A percentile compares a stretch with the other conserved stretches of the same genome.
phyloP scores from a whole-genome alignment of 2,888 invertebrate genomes.

The Thyatira batis region DNA sequence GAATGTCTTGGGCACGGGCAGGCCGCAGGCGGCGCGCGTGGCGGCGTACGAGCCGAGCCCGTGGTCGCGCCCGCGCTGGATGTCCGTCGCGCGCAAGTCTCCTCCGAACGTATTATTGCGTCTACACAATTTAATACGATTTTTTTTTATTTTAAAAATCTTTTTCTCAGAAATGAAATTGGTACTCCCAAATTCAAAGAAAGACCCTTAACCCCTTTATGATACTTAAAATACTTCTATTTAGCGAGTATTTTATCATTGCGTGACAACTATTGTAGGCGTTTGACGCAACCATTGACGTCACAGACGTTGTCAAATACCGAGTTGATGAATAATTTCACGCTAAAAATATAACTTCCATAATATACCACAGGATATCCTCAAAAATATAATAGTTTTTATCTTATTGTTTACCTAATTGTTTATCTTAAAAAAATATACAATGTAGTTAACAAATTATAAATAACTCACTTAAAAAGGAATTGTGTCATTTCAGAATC shows the following conservation, averaged over 20 bases:
- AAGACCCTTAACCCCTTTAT: too few species aligned
- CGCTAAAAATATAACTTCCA: too few species aligned
- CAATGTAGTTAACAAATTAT: not conserved
- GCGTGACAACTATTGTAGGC: constrained; percentile 5
- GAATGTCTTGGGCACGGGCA: constrained; percentile 86
- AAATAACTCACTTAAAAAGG: constrained; percentile 61
- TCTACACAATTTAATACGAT: constrained; percentile 52
- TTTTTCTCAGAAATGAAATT: too few species aligned
- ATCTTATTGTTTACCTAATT: too few species aligned
- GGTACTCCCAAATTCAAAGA: too few species aligned
- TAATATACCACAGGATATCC: too few species aligned
- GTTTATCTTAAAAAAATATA: too few species aligned
- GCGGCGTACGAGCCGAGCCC: constrained; percentile 91
- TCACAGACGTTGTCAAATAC: too few species aligned
- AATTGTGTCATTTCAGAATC: constrained; percentile 86
- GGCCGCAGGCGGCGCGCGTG: constrained; percentile 89
- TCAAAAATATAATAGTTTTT: too few species aligned
- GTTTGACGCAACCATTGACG: constrained; percentile 8
- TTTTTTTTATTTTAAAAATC: not conserved
- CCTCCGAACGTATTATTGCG: constrained; percentile 88
- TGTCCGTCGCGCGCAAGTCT: constrained; percentile 91
- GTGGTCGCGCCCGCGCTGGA: constrained; percentile 94
- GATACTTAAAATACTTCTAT: too few species aligned
- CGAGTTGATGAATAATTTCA: too few species aligned
- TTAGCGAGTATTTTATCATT: too few species aligned